Evolutionary conservation across 1,140 invertebrate species (phyloP).

Genomic region (Drosophila lacteicornis): DNA sequence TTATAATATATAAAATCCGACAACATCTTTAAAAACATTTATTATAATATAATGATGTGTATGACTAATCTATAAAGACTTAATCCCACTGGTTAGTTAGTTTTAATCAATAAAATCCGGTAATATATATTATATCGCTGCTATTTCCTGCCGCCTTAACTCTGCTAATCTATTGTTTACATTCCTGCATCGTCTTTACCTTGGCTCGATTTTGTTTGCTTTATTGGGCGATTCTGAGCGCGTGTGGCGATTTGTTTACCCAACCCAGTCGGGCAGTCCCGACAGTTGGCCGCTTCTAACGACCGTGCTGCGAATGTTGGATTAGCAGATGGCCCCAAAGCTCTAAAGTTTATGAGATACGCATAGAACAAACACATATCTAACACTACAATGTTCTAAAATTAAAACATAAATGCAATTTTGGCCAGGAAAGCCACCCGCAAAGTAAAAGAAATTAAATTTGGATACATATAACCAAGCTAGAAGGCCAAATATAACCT

Average conservation of each 20-base stretch:
- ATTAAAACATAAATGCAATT: constrained; percentile 15
- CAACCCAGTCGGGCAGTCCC: constrained; percentile 7
- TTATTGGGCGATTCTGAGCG: constrained; percentile 37
- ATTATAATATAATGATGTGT: no score
- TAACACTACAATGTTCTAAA: constrained; percentile 1
- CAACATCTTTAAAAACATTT: no score
- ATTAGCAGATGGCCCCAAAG: constrained; percentile 45
- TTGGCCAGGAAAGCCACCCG: not conserved
- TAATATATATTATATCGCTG: not conserved
- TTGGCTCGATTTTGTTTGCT: constrained; percentile 40
- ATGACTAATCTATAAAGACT: not conserved
- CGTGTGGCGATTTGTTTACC: constrained; percentile 38
- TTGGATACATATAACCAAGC: not conserved
- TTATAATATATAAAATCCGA: not conserved
- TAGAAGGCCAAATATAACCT: not conserved
- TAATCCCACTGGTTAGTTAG: not conserved
- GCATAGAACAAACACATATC: constrained; percentile 12
- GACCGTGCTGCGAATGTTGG: constrained; percentile 38
- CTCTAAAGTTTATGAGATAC: constrained; percentile 13
- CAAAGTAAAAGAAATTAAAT: not conserved
- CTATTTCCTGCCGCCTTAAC: constrained; percentile 29
- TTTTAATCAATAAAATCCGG: not conserved
- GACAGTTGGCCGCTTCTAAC: constrained; percentile 16
- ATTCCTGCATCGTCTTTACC: constrained; percentile 35
- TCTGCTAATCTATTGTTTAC: constrained; percentile 22